Evolutionary conservation across 2,888 invertebrate species (phyloP), one percentile per base, ranked within the genome.

Genomic region (Erynnis tages): DNA sequence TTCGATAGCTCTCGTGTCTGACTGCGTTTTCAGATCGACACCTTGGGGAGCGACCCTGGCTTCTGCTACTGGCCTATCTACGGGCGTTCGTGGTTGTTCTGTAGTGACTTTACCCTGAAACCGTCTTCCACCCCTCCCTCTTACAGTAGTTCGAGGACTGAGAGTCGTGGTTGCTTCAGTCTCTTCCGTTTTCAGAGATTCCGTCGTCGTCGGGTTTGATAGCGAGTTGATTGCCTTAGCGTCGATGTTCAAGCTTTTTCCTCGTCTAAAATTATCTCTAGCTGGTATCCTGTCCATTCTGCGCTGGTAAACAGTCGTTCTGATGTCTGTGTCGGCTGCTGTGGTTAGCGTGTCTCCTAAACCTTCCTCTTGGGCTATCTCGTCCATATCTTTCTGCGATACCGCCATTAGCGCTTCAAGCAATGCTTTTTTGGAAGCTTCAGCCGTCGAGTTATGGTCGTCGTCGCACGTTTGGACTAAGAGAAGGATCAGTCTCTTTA

Each of bases 1-100:
- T 80, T 96, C 95, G 65, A 96, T 84, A 8, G 96, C 96, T 76
- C 96, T 91, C 14, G 93, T 92, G 68, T 96, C 96, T 8, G 96
- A 93, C 46, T 91, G 82, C 16, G 77, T 75, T 69, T 90, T 90
- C 8, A 30, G 4, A 1, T 72, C 55, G n/a, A 82, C 81, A n/a
- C 66, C 62, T 63, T 67, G 56, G 3, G 72, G 59, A 1, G 82
- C 73, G n/a, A 77, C 68, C 57, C 85, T 79, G 1, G 88, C 87
- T 66, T 86, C 85, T 60, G 90, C 71, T 68, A 73, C 62, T 58
- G 90, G 79, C 70, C 70, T 62, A 37, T 90, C 90, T 48, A 71
- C 45, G 2, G 75, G 67, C 4, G 67, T 62, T 56, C 71, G 76
- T 14, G 72, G 53, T 21, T 65, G 71, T 27, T 65, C 59, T 14